phyloP scores from a whole-genome alignment of 2,113 vertebrate species.

The Craseonycteris thonglongyai region DNA sequence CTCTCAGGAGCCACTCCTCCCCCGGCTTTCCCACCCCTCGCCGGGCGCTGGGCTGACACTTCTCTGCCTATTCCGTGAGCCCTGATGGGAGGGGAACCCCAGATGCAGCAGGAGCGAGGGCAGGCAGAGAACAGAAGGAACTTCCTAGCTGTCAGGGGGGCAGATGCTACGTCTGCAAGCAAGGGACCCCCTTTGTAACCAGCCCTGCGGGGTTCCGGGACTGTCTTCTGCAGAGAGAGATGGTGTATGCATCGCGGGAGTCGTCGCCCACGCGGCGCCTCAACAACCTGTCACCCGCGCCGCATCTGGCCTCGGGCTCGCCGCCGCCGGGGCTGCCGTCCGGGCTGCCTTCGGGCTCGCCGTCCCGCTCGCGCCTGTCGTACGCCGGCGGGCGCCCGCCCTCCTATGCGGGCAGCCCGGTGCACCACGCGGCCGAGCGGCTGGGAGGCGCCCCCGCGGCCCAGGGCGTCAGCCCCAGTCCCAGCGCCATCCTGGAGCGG shows the following conservation, averaged over 20 bases:
- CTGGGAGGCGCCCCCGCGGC: slow-evolving; percentile 80
- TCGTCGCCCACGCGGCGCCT: slow-evolving; percentile 96
- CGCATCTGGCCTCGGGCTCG: slow-evolving; percentile 78
- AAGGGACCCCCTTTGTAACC: not conserved
- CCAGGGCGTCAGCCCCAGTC: slow-evolving; percentile 89
- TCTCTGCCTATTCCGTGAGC: not conserved
- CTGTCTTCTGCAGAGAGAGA: slow-evolving; percentile 86
- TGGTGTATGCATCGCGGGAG: slow-evolving; percentile 95
- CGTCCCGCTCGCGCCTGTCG: slow-evolving; percentile 93
- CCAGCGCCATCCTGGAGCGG: slow-evolving; percentile 97
- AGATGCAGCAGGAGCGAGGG: not conserved
- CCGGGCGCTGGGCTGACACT: not conserved
- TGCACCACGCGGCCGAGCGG: slow-evolving; percentile 83
- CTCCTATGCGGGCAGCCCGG: slow-evolving; percentile 89
- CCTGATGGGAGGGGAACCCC: not conserved
- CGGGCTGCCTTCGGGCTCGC: slow-evolving; percentile 74
- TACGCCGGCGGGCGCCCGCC: slow-evolving; percentile 95
- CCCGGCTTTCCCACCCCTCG: not conserved
- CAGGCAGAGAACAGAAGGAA: not conserved
- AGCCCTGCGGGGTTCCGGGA: not conserved
- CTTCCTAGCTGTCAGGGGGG: not conserved
- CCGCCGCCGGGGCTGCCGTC: slow-evolving; percentile 75
- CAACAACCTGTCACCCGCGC: slow-evolving; percentile 87
- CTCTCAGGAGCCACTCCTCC: not conserved
- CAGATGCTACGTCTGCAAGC: not conserved